Conservation (phyloP, 53 echinoderm and acorn worm genomes). For the Paelopatides confundens region DNA sequence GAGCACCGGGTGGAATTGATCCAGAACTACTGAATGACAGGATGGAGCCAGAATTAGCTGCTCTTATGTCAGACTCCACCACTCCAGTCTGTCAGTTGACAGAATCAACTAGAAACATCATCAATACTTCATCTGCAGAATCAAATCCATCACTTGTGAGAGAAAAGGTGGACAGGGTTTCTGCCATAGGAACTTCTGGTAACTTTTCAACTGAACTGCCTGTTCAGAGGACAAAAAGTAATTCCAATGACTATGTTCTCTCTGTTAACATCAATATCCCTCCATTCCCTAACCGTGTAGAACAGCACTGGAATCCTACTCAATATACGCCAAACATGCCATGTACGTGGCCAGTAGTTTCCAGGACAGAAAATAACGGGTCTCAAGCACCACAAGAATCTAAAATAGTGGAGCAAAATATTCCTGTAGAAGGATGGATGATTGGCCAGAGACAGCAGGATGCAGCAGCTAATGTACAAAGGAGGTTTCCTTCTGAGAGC, state of each 20-base stretch:
- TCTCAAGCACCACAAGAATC: neutral
- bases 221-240: conserved; percentile 11
- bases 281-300: conserved; percentile 23
- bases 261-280: conserved; percentile 54
- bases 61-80: conserved; percentile 62
- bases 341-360: neutral
- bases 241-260: conserved; percentile 47
- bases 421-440: neutral
- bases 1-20: conserved; percentile 30
- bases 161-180: neutral
- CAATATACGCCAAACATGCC: neutral
- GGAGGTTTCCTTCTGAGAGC: conserved; percentile 37
- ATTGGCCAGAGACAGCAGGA: neutral
- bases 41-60: conserved; percentile 79
- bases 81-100: neutral
- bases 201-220: neutral
- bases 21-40: conserved; percentile 74
- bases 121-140: neutral
- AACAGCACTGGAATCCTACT: conserved; percentile 6
- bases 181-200: neutral
- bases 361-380: neutral
- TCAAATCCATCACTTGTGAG: neutral
- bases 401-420: neutral
- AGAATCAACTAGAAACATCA: neutral
- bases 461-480: neutral